Evolutionary conservation across 2,797 vertebrate genomes (phyloP).

Genomic region (Geotrypetes seraphini): DNA sequence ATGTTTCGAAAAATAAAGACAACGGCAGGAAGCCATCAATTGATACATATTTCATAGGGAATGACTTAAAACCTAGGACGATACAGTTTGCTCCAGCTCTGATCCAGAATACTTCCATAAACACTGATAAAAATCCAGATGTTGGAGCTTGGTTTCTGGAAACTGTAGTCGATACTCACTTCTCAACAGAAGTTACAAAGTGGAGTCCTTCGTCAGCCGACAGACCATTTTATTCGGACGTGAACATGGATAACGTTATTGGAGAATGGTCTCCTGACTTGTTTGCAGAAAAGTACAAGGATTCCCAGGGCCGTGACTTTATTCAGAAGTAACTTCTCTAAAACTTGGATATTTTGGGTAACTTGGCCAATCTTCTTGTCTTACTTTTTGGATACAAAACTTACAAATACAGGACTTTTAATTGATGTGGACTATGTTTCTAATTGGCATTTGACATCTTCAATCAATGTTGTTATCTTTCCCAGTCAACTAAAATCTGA

Average conservation of each 20-base stretch:
- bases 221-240: not conserved
- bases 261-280: conserved; percentile 47
- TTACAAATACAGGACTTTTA: no score
- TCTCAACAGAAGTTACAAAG: no score
- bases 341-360: not conserved
- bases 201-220: no score
- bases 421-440: no score
- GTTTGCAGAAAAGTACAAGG: conserved; percentile 14
- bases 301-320: not conserved
- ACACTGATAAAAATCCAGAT: not conserved
- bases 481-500: no score
- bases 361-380: no score
- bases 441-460: no score
- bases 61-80: conserved; percentile 1
- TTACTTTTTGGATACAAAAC: no score
- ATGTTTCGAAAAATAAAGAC: conserved; percentile 13
- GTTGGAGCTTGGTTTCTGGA: not conserved
- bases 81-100: not conserved
- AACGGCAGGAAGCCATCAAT: not conserved
- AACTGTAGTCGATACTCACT: not conserved
- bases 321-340: conserved; percentile 1
- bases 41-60: not conserved
- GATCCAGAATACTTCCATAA: not conserved
- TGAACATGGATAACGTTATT: not conserved
- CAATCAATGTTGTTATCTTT: no score